These are phyloP conservation scores for Epiperipatus broadwayi DNA, from an alignment of 2,888 invertebrate genomes.

Conservation along the genomic window DNA sequence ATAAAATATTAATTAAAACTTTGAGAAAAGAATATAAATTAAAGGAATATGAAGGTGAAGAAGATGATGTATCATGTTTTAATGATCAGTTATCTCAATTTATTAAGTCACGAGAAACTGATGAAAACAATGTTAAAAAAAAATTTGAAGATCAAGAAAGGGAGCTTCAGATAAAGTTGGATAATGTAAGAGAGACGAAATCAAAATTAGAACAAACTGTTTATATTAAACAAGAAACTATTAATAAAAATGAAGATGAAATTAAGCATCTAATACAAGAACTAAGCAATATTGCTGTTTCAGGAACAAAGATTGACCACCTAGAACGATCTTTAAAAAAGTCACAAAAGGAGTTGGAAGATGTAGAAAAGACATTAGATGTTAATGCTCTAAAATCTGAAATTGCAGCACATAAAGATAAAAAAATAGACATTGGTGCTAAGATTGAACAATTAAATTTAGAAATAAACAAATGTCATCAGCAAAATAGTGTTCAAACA, in stretches of 20 bases:
- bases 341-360: constrained; percentile 10
- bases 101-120: too few species aligned
- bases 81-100: too few species aligned
- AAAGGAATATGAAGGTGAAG: too few species aligned
- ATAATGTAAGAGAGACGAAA: too few species aligned
- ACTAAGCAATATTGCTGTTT: constrained; percentile 15
- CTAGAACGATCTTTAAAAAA: constrained; percentile 15
- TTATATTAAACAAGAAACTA: too few species aligned
- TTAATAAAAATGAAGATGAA: constrained; percentile 16
- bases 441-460: constrained; percentile 17
- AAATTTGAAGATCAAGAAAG: constrained; percentile 14
- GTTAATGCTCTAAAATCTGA: constrained; percentile 14
- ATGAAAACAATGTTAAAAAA: constrained; percentile 19
- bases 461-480: constrained; percentile 12
- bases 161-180: constrained; percentile 29
- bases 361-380: constrained; percentile 5
- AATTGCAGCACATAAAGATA: constrained; percentile 11
- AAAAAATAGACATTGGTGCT: constrained; percentile 13
- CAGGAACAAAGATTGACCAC: constrained; percentile 15
- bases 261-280: constrained; percentile 16
- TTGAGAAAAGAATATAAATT: too few species aligned
- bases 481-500: constrained; percentile 14
- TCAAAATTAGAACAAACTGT: too few species aligned
- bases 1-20: too few species aligned
- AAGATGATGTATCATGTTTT: too few species aligned